Evolutionary conservation across 2,888 invertebrate genomes (phyloP).

Genomic region (Asteroscopus sphinx): DNA sequence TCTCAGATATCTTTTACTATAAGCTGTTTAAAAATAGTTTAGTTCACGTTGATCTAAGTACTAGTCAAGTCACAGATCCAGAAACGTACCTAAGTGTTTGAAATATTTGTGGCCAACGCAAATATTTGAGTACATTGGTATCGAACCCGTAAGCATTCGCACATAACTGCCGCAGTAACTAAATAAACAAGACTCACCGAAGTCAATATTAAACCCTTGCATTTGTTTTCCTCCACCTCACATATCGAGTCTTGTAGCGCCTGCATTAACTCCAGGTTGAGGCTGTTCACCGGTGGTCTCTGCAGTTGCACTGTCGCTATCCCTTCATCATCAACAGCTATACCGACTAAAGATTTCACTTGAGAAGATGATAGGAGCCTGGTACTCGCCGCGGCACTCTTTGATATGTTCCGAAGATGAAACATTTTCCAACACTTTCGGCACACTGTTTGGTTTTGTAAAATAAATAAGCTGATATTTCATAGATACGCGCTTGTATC

Average conservation of each 20-base stretch:
- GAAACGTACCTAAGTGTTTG: no score
- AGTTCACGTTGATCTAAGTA: no score
- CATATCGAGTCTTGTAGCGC: slow-evolving; percentile 89
- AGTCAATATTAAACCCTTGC: slow-evolving; percentile 92
- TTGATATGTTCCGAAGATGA: slow-evolving; percentile 2
- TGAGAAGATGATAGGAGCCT: slow-evolving; percentile 10
- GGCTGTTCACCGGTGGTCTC: slow-evolving; percentile 93
- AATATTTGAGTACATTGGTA: no score
- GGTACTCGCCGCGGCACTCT: background rate
- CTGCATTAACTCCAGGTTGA: slow-evolving; percentile 91
- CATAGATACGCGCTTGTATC: no score
- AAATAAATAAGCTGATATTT: background rate
- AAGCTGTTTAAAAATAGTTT: no score
- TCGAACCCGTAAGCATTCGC: no score
- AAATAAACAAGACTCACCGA: slow-evolving; percentile 88
- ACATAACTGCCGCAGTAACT: no score
- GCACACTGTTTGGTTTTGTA: background rate
- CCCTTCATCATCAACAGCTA: slow-evolving; percentile 86
- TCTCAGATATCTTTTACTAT: no score
- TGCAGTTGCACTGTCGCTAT: slow-evolving; percentile 92
- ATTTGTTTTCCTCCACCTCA: slow-evolving; percentile 89
- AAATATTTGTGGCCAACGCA: no score
- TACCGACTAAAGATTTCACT: slow-evolving; percentile 30
- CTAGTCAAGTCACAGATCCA: no score
- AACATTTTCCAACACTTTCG: slow-evolving; percentile 17